Conservation (phyloP, 1,140 invertebrate genomes). For the Procambarus clarkii region DNA sequence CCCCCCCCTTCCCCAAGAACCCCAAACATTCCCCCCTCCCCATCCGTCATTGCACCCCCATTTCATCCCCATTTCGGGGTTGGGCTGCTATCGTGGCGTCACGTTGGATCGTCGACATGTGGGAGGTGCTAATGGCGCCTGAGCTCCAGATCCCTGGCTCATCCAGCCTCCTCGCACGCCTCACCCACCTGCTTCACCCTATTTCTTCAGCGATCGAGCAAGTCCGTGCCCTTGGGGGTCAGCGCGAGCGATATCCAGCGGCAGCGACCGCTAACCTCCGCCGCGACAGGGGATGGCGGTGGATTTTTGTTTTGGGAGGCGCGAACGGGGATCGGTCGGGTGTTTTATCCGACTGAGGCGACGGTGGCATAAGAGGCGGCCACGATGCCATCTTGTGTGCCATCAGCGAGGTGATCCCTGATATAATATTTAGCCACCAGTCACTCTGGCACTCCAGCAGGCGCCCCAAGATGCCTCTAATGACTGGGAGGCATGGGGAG, state of each 20-base stretch:
- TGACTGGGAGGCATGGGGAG: neutral
- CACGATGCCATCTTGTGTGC: slow-evolving; percentile 47
- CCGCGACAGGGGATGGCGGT: neutral
- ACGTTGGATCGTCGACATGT: slow-evolving; percentile 50
- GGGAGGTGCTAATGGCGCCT: slow-evolving; percentile 59
- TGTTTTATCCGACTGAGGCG: slow-evolving; percentile 46
- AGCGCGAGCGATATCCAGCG: slow-evolving; percentile 28
- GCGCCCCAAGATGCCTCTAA: slow-evolving; percentile 19
- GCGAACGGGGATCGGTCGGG: slow-evolving; percentile 21
- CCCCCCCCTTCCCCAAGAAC: neutral
- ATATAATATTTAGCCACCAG: slow-evolving; percentile 65
- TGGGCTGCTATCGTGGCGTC: slow-evolving; percentile 17
- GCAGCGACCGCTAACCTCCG: slow-evolving; percentile 25
- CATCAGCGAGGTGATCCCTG: slow-evolving; percentile 28
- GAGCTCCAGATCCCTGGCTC: slow-evolving; percentile 50
- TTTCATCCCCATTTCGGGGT: neutral
- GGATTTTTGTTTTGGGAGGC: slow-evolving; percentile 55
- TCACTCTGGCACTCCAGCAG: slow-evolving; percentile 16
- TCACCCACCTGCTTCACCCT: neutral
- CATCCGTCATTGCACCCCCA: slow-evolving; percentile 13
- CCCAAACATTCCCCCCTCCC: neutral
- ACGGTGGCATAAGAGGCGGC: slow-evolving; percentile 16
- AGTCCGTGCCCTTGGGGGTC: neutral
- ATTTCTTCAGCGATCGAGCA: slow-evolving; percentile 7
- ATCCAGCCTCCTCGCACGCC: slow-evolving; percentile 31